Evolutionary conservation across 2,888 invertebrate species (phyloP).

Genomic region (Macaria notata): DNA sequence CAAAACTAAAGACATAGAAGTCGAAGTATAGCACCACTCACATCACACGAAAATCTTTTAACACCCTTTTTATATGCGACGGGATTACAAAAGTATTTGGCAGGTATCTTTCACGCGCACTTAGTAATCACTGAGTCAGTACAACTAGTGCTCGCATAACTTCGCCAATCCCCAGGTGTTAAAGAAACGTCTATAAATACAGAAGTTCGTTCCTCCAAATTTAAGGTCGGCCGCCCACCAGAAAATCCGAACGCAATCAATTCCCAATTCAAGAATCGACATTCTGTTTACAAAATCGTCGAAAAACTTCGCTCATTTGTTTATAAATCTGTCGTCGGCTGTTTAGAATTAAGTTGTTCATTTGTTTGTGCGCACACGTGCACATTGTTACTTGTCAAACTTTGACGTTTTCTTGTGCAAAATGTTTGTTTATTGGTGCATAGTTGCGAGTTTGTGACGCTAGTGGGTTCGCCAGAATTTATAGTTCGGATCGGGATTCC

Average conservation of each 20-base stretch:
- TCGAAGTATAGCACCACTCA: no score
- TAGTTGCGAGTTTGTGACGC: neutral
- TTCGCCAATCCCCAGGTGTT: constrained; percentile 63
- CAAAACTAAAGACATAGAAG: no score
- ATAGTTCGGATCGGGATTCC: constrained; percentile 11
- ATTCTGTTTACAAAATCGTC: constrained; percentile 24
- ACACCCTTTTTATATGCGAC: no score
- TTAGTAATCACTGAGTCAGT: neutral
- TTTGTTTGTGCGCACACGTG: constrained; percentile 49
- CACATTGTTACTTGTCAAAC: constrained; percentile 15
- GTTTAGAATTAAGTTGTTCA: constrained; percentile 64
- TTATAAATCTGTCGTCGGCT: constrained; percentile 69
- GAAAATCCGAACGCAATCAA: constrained; percentile 36
- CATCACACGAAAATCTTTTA: no score
- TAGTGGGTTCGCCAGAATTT: constrained; percentile 1
- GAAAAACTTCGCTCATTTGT: constrained; percentile 43
- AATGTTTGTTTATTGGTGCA: constrained; percentile 12
- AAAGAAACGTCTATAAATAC: constrained; percentile 69
- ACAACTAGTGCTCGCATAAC: constrained; percentile 35
- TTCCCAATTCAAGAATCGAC: neutral
- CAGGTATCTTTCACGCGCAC: constrained; percentile 2
- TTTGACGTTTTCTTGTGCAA: constrained; percentile 21
- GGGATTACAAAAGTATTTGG: no score
- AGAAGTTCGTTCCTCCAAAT: constrained; percentile 66
- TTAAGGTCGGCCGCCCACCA: constrained; percentile 31